A percentile compares a stretch with the other conserved stretches of the same genome.
Conservation (phyloP, 2,797 vertebrate species). For the Tokudaia muenninki region DNA sequence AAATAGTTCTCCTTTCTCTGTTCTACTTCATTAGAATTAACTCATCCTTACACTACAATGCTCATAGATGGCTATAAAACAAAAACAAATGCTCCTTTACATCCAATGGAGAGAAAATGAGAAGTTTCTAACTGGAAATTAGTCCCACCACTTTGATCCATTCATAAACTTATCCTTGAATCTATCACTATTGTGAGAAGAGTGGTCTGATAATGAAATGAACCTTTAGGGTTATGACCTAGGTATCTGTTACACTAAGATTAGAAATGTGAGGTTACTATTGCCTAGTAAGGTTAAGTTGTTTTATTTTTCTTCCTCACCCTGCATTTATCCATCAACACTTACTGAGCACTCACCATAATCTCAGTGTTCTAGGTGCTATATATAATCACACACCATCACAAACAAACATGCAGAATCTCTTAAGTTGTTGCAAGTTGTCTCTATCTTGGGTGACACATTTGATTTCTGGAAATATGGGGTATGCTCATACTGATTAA, state of each 20-base stretch:
- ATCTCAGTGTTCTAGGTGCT: neutral
- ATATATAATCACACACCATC: neutral
- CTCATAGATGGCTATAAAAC: neutral
- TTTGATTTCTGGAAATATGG: conserved; percentile 22
- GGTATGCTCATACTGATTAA: neutral
- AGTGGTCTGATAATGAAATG: neutral
- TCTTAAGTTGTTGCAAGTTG: neutral
- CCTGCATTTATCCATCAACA: neutral
- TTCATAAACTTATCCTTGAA: neutral
- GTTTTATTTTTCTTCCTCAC: neutral
- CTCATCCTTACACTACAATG: neutral
- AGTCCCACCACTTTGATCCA: neutral
- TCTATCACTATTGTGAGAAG: neutral
- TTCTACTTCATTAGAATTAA: conserved; percentile 13
- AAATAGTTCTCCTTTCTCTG: conserved; percentile 10
- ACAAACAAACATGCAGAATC: neutral
- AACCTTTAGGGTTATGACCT: neutral
- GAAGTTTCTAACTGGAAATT: neutral
- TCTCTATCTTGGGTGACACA: neutral
- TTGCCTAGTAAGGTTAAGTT: neutral
- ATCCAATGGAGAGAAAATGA: neutral
- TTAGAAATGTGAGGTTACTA: neutral
- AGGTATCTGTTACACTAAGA: neutral
- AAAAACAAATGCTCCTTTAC: neutral
- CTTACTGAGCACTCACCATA: neutral